phyloP scores from a whole-genome alignment of 1,140 invertebrate genomes.

The Temnothorax nylanderi region DNA sequence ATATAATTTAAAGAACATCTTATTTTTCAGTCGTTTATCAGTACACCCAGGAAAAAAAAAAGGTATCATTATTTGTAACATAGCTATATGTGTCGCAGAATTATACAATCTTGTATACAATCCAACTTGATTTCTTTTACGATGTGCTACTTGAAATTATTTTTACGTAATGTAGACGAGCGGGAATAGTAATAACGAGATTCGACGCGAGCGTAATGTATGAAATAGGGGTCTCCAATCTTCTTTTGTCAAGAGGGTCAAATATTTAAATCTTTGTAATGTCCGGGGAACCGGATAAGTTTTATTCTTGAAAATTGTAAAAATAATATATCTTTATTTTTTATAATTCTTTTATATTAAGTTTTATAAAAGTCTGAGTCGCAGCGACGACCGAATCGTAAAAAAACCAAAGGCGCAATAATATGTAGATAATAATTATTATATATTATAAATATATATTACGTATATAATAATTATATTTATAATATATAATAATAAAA shows the following conservation, averaged over 20 bases:
- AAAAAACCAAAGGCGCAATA: not conserved
- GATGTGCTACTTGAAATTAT: conserved; percentile 12
- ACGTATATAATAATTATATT: too few species aligned
- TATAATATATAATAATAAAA: too few species aligned
- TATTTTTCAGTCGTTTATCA: conserved; percentile 45
- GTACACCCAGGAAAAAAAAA: conserved; percentile 39
- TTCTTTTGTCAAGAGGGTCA: not conserved
- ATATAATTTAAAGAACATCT: conserved; percentile 50
- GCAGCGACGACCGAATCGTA: not conserved
- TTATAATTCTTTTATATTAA: not conserved
- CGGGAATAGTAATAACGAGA: conserved; percentile 1
- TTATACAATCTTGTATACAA: conserved; percentile 19
- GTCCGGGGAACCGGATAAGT: not conserved
- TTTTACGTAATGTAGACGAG: not conserved
- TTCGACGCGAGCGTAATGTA: not conserved
- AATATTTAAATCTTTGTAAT: not conserved
- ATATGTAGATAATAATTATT: too few species aligned
- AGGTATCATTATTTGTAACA: conserved; percentile 33
- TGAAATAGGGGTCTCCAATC: not conserved
- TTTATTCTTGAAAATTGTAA: too few species aligned
- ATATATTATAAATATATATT: too few species aligned
- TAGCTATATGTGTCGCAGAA: conserved; percentile 9
- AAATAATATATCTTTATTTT: not conserved
- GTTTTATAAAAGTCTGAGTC: too few species aligned
- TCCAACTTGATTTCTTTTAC: conserved; percentile 12